Conservation (phyloP, 2,888 invertebrate species). For the Darwinula stevensoni region DNA sequence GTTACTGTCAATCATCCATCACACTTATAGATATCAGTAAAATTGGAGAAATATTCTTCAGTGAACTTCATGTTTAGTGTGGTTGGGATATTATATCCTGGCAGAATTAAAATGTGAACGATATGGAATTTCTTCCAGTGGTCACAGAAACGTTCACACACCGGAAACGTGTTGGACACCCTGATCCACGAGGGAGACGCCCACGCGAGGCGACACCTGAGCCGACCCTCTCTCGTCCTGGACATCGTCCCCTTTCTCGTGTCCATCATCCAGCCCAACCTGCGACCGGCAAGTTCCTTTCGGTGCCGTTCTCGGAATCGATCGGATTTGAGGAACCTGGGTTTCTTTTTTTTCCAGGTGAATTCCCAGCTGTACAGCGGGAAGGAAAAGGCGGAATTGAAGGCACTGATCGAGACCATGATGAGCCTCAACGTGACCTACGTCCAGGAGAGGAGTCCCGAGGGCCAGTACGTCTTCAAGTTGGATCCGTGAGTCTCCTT, state of each 20-base stretch:
- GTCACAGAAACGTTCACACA: conserved; percentile 4
- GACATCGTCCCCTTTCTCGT: conserved; percentile 41
- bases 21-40: no score
- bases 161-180: conserved; percentile 8
- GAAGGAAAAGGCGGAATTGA: conserved; percentile 34
- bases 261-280: conserved; percentile 34
- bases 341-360: conserved; percentile 22
- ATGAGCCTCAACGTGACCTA: conserved; percentile 63
- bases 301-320: background rate
- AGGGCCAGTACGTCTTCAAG: conserved; percentile 40
- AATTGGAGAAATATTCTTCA: no score
- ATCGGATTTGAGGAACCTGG: no score
- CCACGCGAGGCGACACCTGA: background rate
- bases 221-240: conserved; percentile 21
- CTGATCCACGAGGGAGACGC: conserved; percentile 20
- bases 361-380: conserved; percentile 38
- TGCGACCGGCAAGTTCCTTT: conserved; percentile 32
- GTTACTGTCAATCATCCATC: no score
- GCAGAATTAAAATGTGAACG: no score
- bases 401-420: conserved; percentile 46
- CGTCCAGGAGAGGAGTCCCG: conserved; percentile 39
- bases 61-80: no score
- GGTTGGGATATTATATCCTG: no score
- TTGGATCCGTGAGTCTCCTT: conserved; percentile 32
- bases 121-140: background rate